These are phyloP conservation scores for Drosophila paramelanica DNA, from an alignment of 2,888 invertebrate genomes.

Conservation along the genomic window DNA sequence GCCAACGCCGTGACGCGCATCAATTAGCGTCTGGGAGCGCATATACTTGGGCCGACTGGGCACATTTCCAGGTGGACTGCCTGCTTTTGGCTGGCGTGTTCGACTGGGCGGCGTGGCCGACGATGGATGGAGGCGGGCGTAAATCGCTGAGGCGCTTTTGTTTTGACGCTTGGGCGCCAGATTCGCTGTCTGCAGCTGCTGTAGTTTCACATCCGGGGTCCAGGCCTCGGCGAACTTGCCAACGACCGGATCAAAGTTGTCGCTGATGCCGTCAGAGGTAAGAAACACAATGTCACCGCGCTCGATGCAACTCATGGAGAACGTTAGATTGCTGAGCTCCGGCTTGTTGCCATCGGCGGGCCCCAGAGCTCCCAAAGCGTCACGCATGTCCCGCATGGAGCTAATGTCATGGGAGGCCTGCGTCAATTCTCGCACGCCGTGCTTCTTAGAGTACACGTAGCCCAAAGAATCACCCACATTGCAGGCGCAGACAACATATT, in stretches of 20 bases:
- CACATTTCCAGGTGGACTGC: slow-evolving; percentile 64
- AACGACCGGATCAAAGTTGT: slow-evolving; percentile 96
- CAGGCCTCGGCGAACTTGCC: slow-evolving; percentile 91
- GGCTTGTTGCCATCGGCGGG: slow-evolving; percentile 94
- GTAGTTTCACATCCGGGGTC: slow-evolving; percentile 82
- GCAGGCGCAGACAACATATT: slow-evolving; percentile 92
- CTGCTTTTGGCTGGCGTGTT: slow-evolving; percentile 57
- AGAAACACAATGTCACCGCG: slow-evolving; percentile 93
- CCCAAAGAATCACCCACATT: slow-evolving; percentile 96
- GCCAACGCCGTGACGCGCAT: slow-evolving; percentile 79
- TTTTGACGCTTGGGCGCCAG: slow-evolving; percentile 83
- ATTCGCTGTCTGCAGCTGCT: slow-evolving; percentile 54
- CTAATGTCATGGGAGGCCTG: slow-evolving; percentile 93
- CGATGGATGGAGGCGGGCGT: slow-evolving; percentile 80
- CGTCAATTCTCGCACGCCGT: slow-evolving; percentile 93
- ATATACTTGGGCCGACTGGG: slow-evolving; percentile 85
- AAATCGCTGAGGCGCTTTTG: slow-evolving; percentile 84
- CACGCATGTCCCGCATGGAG: slow-evolving; percentile 93
- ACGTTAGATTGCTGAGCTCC: slow-evolving; percentile 93
- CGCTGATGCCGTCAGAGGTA: slow-evolving; percentile 95
- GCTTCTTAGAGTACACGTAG: slow-evolving; percentile 91
- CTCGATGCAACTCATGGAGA: slow-evolving; percentile 92
- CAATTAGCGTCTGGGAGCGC: slow-evolving; percentile 85
- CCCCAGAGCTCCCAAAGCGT: slow-evolving; percentile 94
- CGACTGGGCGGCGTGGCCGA: slow-evolving; percentile 61